Conservation (phyloP, 1,140 invertebrate genomes). For the Lordiphosa clarofinis region DNA sequence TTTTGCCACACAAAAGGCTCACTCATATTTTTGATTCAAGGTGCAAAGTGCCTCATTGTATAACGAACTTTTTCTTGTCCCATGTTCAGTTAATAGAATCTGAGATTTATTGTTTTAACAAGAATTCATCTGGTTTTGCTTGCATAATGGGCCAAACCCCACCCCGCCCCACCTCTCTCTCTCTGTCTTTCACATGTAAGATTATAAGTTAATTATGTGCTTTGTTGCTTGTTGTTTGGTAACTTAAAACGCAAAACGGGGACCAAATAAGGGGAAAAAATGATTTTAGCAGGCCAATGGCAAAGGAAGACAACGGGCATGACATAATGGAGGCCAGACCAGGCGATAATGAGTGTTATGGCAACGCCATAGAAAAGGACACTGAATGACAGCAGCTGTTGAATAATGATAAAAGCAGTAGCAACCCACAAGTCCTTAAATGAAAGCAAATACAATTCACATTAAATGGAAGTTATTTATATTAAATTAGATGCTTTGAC, state of each 20-base stretch:
- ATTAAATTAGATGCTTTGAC: neutral
- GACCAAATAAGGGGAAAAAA: slow-evolving; percentile 7
- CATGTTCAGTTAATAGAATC: neutral
- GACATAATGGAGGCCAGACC: slow-evolving; percentile 19
- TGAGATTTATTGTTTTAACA: slow-evolving; percentile 18
- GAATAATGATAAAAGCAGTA: slow-evolving; percentile 37
- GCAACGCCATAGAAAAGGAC: slow-evolving; percentile 44
- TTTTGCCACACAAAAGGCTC: too few species aligned
- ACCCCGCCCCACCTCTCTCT: neutral
- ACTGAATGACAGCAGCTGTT: slow-evolving; percentile 45
- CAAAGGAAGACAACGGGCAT: slow-evolving; percentile 20
- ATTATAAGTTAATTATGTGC: slow-evolving; percentile 68
- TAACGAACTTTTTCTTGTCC: too few species aligned
- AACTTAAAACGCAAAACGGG: slow-evolving; percentile 49
- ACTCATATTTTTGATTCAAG: too few species aligned
- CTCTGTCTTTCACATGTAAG: slow-evolving; percentile 34
- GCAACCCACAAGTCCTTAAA: slow-evolving; percentile 6
- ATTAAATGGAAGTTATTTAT: slow-evolving; percentile 19
- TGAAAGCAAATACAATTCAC: slow-evolving; percentile 24
- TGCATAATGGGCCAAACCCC: neutral
- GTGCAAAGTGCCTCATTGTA: too few species aligned
- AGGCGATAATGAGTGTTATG: slow-evolving; percentile 64
- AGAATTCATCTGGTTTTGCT: slow-evolving; percentile 4
- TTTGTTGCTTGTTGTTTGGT: slow-evolving; percentile 38
- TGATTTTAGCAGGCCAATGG: slow-evolving; percentile 20